Conservation (phyloP, 2,888 invertebrate species). For the Habrosyne pyritoides region DNA sequence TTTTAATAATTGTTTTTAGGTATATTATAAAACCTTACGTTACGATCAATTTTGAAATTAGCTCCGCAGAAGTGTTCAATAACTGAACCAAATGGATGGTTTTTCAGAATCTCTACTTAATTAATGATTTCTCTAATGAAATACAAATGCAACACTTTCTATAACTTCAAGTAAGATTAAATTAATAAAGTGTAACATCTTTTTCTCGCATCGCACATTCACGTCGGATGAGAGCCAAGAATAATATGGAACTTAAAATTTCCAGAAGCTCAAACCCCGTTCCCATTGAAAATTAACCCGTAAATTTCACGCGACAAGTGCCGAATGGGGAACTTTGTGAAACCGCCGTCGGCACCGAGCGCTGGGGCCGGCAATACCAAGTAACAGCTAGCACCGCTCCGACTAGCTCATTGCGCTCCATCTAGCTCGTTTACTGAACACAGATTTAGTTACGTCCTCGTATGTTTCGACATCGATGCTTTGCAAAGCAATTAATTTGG, state of each 20-base stretch:
- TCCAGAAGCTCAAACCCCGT: slow-evolving; percentile 66
- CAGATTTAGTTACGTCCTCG: slow-evolving; percentile 15
- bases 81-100: too few species aligned
- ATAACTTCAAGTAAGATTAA: too few species aligned
- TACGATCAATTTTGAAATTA: too few species aligned
- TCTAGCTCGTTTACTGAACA: slow-evolving; percentile 62
- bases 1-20: too few species aligned
- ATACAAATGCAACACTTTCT: too few species aligned
- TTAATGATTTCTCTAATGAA: too few species aligned
- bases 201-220: background rate
- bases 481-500: background rate
- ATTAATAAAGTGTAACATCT: background rate
- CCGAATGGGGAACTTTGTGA: slow-evolving; percentile 76
- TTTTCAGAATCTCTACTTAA: too few species aligned
- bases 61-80: too few species aligned
- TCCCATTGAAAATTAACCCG: slow-evolving; percentile 81
- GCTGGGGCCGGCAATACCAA: slow-evolving; percentile 49
- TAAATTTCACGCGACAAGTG: slow-evolving; percentile 81
- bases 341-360: slow-evolving; percentile 66
- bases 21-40: too few species aligned
- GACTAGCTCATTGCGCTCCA: slow-evolving; percentile 37
- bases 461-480: slow-evolving; percentile 6
- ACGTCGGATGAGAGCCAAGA: slow-evolving; percentile 49
- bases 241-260: slow-evolving; percentile 70
- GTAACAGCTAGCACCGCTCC: slow-evolving; percentile 48